Evolutionary conservation across 2,113 vertebrate genomes (phyloP).

Genomic region (Anser brachyrhynchus): DNA sequence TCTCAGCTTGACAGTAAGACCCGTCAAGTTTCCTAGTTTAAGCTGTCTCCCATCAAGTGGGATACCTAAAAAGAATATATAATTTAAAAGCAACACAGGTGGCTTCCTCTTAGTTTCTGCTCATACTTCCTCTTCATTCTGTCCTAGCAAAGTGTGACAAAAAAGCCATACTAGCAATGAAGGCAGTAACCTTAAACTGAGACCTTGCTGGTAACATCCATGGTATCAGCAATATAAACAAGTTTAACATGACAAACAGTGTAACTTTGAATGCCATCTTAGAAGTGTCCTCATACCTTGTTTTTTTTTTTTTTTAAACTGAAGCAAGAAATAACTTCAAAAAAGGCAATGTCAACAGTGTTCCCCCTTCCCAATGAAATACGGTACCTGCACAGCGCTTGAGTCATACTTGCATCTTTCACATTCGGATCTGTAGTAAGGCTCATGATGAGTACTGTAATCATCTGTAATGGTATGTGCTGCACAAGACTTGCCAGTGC

Average conservation of each 20-base stretch:
- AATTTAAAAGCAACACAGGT: background rate
- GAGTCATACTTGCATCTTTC: slow-evolving; percentile 96
- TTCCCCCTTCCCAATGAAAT: background rate
- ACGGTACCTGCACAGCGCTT: slow-evolving; percentile 93
- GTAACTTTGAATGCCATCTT: background rate
- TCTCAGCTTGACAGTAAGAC: background rate
- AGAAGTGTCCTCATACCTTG: background rate
- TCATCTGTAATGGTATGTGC: slow-evolving; percentile 98
- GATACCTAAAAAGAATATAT: background rate
- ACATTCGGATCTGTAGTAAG: slow-evolving; percentile 97
- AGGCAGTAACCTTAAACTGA: background rate
- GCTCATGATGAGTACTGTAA: slow-evolving; percentile 96
- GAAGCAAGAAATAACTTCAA: background rate
- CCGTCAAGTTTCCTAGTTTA: background rate
- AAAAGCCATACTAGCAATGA: background rate
- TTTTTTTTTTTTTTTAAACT: background rate
- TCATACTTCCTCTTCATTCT: background rate
- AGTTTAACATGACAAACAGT: background rate
- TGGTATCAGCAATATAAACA: background rate
- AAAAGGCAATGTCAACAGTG: background rate
- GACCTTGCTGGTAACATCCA: background rate
- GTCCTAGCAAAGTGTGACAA: background rate
- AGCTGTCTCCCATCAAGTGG: background rate
- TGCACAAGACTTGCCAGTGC: slow-evolving; percentile 95
- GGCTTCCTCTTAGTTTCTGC: background rate